Evolutionary conservation across 2,888 invertebrate genomes (phyloP).

Genomic region (Tridacna crocea): DNA sequence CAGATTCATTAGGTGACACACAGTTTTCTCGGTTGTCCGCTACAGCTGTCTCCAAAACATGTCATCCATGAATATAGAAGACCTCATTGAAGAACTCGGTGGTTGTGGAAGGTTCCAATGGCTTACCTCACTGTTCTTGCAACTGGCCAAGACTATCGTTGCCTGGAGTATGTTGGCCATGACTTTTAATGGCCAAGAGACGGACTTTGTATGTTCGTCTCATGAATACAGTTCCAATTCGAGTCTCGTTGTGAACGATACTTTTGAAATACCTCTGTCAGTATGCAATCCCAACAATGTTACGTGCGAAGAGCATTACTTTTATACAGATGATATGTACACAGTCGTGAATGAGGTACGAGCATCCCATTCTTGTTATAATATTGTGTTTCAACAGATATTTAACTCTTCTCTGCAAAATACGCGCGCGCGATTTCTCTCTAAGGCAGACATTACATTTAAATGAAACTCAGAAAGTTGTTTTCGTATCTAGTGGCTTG

Average conservation of each 20-base stretch:
- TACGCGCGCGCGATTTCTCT: neutral
- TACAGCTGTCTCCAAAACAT: neutral
- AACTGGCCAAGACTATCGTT: slow-evolving; percentile 51
- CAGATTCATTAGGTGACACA: too few species aligned
- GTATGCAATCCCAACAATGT: slow-evolving; percentile 24
- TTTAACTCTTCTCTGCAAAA: neutral
- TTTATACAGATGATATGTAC: slow-evolving; percentile 41
- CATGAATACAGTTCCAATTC: neutral
- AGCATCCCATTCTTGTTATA: neutral
- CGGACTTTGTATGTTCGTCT: slow-evolving; percentile 62
- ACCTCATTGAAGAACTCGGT: slow-evolving; percentile 61
- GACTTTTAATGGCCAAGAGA: slow-evolving; percentile 69
- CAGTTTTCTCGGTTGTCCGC: too few species aligned
- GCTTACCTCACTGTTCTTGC: slow-evolving; percentile 53
- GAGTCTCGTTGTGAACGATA: neutral
- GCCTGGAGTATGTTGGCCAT: slow-evolving; percentile 72
- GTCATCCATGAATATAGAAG: slow-evolving; percentile 52
- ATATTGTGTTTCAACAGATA: too few species aligned
- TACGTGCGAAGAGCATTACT: slow-evolving; percentile 33
- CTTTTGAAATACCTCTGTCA: neutral
- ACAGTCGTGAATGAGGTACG: slow-evolving; percentile 34
- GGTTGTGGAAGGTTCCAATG: slow-evolving; percentile 70
- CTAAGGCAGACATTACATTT: neutral
- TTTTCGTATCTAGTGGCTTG: neutral
- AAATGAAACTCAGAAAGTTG: neutral